A percentile compares a stretch with the other conserved stretches of the same genome.
phyloP scores from a whole-genome alignment of 2,797 vertebrate genomes.

The Lepus oiostolus region DNA sequence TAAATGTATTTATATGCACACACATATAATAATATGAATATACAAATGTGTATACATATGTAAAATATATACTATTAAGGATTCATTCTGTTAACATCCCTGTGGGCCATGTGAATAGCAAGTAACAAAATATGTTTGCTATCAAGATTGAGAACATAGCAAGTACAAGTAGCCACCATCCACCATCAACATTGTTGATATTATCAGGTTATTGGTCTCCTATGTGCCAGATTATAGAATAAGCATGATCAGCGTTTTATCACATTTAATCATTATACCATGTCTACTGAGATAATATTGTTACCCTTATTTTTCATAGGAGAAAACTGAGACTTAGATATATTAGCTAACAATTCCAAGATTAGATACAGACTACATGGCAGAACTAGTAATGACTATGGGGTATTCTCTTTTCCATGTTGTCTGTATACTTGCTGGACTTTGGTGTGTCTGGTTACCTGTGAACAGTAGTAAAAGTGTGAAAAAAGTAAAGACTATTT shows the following conservation, averaged over 20 bases:
- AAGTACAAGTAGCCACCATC: neutral
- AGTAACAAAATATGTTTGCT: neutral
- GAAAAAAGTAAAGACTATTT: constrained; percentile 27
- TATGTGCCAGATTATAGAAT: neutral
- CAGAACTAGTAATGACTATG: neutral
- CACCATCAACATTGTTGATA: neutral
- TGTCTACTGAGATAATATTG: neutral
- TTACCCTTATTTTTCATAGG: constrained; percentile 2
- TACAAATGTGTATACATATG: too few relatives aligned
- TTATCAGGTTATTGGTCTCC: neutral
- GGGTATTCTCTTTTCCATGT: neutral
- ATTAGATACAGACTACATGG: neutral
- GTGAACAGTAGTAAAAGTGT: neutral
- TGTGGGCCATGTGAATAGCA: neutral
- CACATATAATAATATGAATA: neutral
- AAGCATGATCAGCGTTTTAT: neutral
- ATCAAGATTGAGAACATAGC: neutral
- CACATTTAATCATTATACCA: neutral
- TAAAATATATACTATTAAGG: neutral
- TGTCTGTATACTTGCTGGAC: neutral
- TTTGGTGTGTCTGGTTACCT: neutral
- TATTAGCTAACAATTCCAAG: constrained; percentile 1
- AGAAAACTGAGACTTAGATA: constrained; percentile 3
- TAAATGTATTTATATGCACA: neutral
- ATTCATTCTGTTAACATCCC: neutral